Percentiles rank a stretch among this genome's conserved stretches.
Evolutionary conservation across 2,113 vertebrate genomes (phyloP).

Genomic region (Campylorhamphus procurvoides): DNA sequence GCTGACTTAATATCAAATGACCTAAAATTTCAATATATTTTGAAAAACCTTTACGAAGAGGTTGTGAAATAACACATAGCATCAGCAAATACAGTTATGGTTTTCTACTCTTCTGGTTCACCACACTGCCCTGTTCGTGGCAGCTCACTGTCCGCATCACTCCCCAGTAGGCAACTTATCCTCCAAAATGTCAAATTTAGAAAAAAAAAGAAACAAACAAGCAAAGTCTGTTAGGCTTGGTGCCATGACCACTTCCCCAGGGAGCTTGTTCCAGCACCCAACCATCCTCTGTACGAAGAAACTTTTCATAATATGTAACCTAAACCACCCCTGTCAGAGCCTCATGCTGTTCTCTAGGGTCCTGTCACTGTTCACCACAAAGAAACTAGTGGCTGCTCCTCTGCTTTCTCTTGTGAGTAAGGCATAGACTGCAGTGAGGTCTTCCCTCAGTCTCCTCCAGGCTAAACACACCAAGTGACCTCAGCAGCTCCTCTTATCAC

Average conservation of each 20-base stretch:
- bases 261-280: neutral
- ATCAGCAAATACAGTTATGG: neutral
- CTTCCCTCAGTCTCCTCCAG: neutral
- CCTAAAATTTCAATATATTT: neutral
- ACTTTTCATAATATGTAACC: neutral
- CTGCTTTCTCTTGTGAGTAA: neutral
- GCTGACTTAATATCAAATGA: neutral
- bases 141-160: neutral
- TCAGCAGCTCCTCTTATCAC: rapidly evolving
- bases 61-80: neutral
- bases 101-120: neutral
- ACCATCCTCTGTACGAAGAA: neutral
- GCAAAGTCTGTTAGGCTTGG: neutral
- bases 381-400: neutral
- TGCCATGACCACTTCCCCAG: neutral
- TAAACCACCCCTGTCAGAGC: neutral
- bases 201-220: neutral
- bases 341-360: neutral
- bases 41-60: neutral
- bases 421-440: neutral
- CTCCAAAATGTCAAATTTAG: neutral
- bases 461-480: neutral
- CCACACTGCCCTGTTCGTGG: neutral
- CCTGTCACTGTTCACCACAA: neutral
- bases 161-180: neutral